A percentile compares a stretch with the other conserved stretches of the same genome.
These are phyloP conservation scores for Apostichopus californicus DNA, from an alignment of 35 echinoderm and acorn worm species.

Conservation along the genomic window DNA sequence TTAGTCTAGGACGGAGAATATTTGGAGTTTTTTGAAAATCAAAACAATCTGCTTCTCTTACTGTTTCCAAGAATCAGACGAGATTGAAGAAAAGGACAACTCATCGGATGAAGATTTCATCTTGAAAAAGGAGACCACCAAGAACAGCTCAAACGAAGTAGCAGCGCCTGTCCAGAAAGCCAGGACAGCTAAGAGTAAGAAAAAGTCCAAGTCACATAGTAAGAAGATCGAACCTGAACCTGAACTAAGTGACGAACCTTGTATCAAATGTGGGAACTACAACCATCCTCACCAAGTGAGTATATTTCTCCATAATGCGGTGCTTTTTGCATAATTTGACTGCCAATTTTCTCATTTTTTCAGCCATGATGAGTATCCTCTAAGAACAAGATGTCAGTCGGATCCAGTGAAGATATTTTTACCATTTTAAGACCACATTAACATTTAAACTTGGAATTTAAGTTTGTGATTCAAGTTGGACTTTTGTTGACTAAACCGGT, in stretches of 20 bases:
- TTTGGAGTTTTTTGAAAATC: too few relatives aligned
- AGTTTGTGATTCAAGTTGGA: too few relatives aligned
- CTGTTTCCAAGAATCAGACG: background rate
- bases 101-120: conserved; percentile 35
- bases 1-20: too few relatives aligned
- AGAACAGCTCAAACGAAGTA: background rate
- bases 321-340: conserved; percentile 8
- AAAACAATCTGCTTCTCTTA: too few relatives aligned
- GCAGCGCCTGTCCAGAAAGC: conserved; percentile 27
- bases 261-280: conserved; percentile 88
- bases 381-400: background rate
- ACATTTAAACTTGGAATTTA: too few relatives aligned
- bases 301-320: background rate
- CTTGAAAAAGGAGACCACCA: background rate
- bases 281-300: conserved; percentile 91
- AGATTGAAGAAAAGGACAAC: conserved; percentile 4
- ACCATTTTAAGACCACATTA: too few relatives aligned
- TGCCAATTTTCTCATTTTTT: conserved; percentile 15
- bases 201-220: conserved; percentile 21
- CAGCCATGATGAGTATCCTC: background rate
- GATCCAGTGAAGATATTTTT: too few relatives aligned
- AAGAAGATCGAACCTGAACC: conserved; percentile 31
- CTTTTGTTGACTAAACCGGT: too few relatives aligned
- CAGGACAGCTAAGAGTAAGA: conserved; percentile 8
- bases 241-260: conserved; percentile 82